These are phyloP conservation scores for Ginglymostoma cirratum DNA, from an alignment of 2,113 vertebrate species.

Conservation along the genomic window DNA sequence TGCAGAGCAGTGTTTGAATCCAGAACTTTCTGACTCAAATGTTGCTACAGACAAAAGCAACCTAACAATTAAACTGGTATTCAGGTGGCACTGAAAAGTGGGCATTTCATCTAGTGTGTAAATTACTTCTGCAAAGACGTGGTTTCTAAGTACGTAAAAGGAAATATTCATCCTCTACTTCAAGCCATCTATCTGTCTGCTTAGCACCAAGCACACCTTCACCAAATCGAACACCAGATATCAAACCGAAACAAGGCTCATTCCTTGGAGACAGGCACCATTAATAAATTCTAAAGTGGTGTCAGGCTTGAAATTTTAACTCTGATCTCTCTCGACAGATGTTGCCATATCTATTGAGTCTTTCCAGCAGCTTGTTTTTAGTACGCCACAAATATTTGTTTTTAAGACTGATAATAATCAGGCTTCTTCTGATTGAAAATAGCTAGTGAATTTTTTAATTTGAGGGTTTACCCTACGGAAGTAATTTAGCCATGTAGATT, in stretches of 20 bases:
- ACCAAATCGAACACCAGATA: neutral
- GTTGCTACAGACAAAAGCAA: neutral
- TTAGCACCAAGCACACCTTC: neutral
- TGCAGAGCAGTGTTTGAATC: neutral
- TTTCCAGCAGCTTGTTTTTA: no score
- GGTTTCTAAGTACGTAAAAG: neutral
- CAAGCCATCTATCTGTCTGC: neutral
- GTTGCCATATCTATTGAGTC: no score
- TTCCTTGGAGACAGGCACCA: neutral
- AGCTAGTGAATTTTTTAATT: neutral
- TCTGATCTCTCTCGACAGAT: no score
- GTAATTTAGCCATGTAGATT: neutral
- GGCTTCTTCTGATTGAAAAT: neutral
- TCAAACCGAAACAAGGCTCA: neutral
- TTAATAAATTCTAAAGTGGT: no score
- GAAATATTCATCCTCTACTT: neutral
- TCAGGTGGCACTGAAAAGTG: neutral
- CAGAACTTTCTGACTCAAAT: neutral
- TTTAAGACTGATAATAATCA: neutral
- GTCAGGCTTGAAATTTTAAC: no score
- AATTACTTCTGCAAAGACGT: neutral
- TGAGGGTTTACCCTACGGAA: neutral
- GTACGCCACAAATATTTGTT: no score
- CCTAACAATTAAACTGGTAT: neutral
- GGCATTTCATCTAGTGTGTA: neutral